Base-by-base conservation (phyloP, 2,797 vertebrate species). In the Carcharodon carcharias region DNA sequence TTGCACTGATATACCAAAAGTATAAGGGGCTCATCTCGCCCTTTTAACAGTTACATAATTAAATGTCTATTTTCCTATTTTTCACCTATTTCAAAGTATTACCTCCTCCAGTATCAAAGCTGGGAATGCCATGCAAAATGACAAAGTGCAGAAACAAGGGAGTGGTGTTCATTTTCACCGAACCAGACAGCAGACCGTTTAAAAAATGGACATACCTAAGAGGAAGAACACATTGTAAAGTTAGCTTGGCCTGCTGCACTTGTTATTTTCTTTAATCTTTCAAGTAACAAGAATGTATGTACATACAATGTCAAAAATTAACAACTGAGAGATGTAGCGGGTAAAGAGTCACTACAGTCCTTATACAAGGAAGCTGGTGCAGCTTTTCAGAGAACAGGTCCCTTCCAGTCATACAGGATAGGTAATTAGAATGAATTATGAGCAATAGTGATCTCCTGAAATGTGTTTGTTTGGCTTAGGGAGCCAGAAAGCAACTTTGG, bases 201-300 rank as follows among this genome's bases (percentile, higher is more conserved):
- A 99, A 98, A 97, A 99, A 99, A 97, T 98, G 98, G 69, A 99
- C 98, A 0, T 99, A 99, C 97, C 99, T 99, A 98, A 96, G 96
- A 96, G 96, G 12, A 26, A 50, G 12, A 67, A 67, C 26, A 63
- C n/a, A 80, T 71, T 54, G 18, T 88, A 71, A 88, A 45, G 73
- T 96, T 40, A 92, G 54, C 45, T 58, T 65, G 54, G 67, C 45
- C 50, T n/a, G 28, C 35, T n/a, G 6, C n/a, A 40, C 56, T 31
- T 31, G 18, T 71, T 71, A 65, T 31, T 91, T 65, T 50, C 28
- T 87, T 71, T 18, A 80, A 96, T 63, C n/a, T 96, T 85, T 85
- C 50, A 67, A 93, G 61, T 65, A 23, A 11, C 21, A 67, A 65
- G 26, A 93, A 45, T 63, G 4, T 18, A 5, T 31, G 31, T 23